Conservation (phyloP, 2,888 invertebrate genomes). For the Leuctra nigra region DNA sequence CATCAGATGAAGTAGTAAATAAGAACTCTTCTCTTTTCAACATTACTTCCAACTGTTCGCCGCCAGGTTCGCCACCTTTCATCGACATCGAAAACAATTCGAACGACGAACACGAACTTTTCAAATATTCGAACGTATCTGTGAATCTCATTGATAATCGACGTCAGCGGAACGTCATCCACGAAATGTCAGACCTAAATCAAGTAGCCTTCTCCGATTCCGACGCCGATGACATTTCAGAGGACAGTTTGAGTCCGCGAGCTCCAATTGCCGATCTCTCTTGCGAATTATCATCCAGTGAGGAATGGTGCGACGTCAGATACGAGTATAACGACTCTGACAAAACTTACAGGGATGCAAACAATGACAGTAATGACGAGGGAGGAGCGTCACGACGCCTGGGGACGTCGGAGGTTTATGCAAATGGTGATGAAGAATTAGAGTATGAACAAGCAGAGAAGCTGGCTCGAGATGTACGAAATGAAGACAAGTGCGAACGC, state of each 20-base stretch:
- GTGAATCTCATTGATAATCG: too few species aligned
- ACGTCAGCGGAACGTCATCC: neutral
- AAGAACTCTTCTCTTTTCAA: too few species aligned
- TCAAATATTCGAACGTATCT: neutral
- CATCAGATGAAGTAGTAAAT: too few species aligned
- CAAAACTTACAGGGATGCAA: neutral
- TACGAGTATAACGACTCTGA: neutral
- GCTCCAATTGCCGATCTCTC: neutral
- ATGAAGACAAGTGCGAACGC: neutral
- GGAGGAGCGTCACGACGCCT: neutral
- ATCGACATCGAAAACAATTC: neutral
- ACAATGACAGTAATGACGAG: neutral
- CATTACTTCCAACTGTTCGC: neutral
- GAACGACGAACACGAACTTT: neutral
- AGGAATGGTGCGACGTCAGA: neutral
- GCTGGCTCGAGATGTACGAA: too few species aligned
- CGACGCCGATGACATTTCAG: neutral
- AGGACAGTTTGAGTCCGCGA: slow-evolving; percentile 1
- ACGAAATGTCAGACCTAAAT: neutral
- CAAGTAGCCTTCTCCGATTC: neutral
- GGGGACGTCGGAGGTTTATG: neutral
- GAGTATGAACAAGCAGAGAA: neutral
- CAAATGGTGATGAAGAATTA: slow-evolving; percentile 1
- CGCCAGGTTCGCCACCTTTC: neutral
- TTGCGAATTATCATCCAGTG: neutral